phyloP scores from a whole-genome alignment of 30 jellyfish, hydroid and myxozoan genomes.

The Phacellophora camtschatica region DNA sequence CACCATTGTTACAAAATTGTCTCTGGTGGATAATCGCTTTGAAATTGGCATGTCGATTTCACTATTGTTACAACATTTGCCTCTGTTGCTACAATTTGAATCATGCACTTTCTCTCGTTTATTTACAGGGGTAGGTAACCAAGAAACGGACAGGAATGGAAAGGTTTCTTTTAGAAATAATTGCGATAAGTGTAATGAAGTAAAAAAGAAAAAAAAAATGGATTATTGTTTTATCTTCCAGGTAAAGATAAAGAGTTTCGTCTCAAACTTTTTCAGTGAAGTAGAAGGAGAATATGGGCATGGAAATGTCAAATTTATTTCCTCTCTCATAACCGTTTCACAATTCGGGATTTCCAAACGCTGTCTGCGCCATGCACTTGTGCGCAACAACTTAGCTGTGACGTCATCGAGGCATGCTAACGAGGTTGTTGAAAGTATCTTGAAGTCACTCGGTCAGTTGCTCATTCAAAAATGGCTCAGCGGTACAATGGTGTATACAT shows the following conservation, averaged over 20 bases:
- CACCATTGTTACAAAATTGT: no score
- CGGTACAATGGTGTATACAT: constrained; percentile 14
- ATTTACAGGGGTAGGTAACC: no score
- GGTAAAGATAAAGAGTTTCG: background rate
- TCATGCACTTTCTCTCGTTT: no score
- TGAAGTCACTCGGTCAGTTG: constrained; percentile 4
- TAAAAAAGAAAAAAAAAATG: no score
- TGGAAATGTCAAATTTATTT: background rate
- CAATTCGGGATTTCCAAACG: constrained; percentile 64
- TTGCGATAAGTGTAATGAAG: no score
- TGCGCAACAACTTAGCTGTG: background rate
- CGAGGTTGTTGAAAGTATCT: background rate
- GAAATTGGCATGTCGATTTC: no score
- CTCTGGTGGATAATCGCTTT: no score
- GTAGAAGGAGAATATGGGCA: constrained; percentile 26
- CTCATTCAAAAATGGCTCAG: constrained; percentile 25
- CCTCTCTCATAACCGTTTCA: constrained; percentile 36
- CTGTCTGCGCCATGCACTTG: constrained; percentile 14
- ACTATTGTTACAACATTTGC: no score
- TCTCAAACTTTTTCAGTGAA: constrained; percentile 10
- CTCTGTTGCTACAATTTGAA: no score
- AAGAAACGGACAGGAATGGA: no score
- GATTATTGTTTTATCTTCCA: no score
- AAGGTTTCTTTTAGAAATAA: no score
- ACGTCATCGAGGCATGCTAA: background rate